Conservation (phyloP, 1,140 invertebrate species). For the Berghia stephanieae region DNA sequence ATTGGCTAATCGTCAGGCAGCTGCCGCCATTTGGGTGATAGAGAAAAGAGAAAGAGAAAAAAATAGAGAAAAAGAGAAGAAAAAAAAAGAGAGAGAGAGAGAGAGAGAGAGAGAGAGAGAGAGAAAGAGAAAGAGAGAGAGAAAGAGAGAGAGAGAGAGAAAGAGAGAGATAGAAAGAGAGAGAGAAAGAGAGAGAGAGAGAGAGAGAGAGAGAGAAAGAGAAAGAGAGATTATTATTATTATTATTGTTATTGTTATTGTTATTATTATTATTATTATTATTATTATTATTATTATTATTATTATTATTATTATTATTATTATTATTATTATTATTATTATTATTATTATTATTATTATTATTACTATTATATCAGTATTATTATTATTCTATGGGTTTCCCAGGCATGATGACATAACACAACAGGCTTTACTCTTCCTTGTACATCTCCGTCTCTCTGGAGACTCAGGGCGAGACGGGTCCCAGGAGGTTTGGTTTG, state of each 20-base stretch:
- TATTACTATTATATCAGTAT: too few relatives aligned
- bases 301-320: conserved; percentile 20
- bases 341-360: neutral
- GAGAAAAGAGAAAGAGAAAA: neutral
- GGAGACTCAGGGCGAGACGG: neutral
- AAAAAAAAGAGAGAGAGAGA: neutral
- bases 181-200: neutral
- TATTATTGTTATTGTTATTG: neutral
- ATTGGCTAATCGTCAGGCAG: neutral
- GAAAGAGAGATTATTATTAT: too few relatives aligned
- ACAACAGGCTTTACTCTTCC: too few relatives aligned
- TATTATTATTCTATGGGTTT: too few relatives aligned
- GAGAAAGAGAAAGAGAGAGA: conserved; percentile 15
- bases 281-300: neutral
- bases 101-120: conserved; percentile 20
- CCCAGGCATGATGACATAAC: too few relatives aligned
- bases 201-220: neutral
- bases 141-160: conserved; percentile 18
- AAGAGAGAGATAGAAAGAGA: conserved; percentile 18
- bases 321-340: conserved; percentile 1
- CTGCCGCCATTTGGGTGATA: too few relatives aligned
- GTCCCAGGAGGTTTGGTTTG: neutral
- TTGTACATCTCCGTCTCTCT: neutral
- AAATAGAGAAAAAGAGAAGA: neutral
- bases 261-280: neutral